These are phyloP conservation scores for Phaethornis superciliosus DNA, from an alignment of 2,113 vertebrate genomes.

Conservation along the genomic window DNA sequence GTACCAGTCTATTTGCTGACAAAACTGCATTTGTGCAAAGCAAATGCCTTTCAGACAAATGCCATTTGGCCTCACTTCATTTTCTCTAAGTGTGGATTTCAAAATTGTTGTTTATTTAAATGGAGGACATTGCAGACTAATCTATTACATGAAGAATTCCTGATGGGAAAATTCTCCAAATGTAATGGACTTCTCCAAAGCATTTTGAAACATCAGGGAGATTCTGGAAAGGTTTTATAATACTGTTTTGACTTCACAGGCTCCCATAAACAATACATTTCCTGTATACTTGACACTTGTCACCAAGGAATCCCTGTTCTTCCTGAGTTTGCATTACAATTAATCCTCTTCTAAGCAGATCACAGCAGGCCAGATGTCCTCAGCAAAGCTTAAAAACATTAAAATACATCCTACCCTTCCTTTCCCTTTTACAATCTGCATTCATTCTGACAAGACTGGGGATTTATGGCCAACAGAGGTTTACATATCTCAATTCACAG, in stretches of 20 bases:
- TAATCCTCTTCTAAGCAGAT: constrained; percentile 62
- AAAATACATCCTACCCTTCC: background rate
- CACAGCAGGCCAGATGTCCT: constrained; percentile 40
- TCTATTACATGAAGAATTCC: background rate
- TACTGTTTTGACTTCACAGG: constrained; percentile 19
- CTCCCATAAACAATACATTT: constrained; percentile 1
- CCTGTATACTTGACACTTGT: constrained; percentile 3
- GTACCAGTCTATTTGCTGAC: background rate
- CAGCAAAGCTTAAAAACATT: constrained; percentile 27
- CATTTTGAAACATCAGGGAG: background rate
- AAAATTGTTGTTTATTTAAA: background rate
- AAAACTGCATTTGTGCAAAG: background rate
- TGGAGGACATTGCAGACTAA: background rate
- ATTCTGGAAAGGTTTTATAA: background rate
- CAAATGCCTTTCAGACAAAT: rapidly evolving
- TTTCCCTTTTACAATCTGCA: background rate
- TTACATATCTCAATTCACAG: constrained; percentile 4
- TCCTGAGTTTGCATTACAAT: constrained; percentile 47
- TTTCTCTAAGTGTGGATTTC: background rate
- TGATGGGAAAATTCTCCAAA: background rate
- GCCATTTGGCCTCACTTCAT: background rate
- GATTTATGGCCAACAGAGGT: constrained; percentile 31
- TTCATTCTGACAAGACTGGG: background rate
- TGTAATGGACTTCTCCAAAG: background rate
- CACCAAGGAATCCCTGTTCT: background rate